These are phyloP conservation scores for Trachelus iudaicus DNA, from an alignment of 2,888 invertebrate genomes.

Conservation along the genomic window DNA sequence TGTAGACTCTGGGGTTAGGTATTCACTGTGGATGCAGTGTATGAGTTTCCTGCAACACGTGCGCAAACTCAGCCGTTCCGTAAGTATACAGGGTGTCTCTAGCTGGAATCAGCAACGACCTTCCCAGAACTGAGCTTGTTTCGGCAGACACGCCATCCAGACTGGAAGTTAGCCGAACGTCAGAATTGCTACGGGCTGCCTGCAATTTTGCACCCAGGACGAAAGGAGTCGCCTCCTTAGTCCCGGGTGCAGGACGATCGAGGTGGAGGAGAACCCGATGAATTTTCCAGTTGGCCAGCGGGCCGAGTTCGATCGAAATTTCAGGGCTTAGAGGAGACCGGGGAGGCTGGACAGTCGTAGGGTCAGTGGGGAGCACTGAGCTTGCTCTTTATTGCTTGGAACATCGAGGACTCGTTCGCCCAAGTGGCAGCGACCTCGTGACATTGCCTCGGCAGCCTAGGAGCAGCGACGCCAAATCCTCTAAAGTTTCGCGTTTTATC, in stretches of 20 bases:
- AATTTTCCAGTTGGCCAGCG: slow-evolving; percentile 16
- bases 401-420: neutral
- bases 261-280: slow-evolving; percentile 14
- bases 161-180: neutral
- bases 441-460: neutral
- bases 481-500: slow-evolving; percentile 53
- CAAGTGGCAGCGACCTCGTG: neutral
- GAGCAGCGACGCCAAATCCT: slow-evolving; percentile 29
- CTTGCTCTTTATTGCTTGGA: slow-evolving; percentile 43
- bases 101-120: neutral
- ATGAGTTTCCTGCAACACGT: neutral
- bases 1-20: neutral
- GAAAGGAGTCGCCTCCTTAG: slow-evolving; percentile 9
- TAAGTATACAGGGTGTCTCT: neutral
- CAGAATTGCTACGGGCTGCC: neutral
- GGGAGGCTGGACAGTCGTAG: slow-evolving; percentile 9
- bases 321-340: slow-evolving; percentile 14
- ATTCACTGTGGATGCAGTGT: neutral
- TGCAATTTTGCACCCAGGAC: neutral
- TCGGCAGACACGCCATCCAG: neutral
- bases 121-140: neutral
- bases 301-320: slow-evolving; percentile 20
- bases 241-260: neutral
- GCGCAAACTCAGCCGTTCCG: neutral
- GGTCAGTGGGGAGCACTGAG: slow-evolving; percentile 37